Evolutionary conservation across 2,888 invertebrate genomes (phyloP).

Genomic region (Polydrusus tereticollis): DNA sequence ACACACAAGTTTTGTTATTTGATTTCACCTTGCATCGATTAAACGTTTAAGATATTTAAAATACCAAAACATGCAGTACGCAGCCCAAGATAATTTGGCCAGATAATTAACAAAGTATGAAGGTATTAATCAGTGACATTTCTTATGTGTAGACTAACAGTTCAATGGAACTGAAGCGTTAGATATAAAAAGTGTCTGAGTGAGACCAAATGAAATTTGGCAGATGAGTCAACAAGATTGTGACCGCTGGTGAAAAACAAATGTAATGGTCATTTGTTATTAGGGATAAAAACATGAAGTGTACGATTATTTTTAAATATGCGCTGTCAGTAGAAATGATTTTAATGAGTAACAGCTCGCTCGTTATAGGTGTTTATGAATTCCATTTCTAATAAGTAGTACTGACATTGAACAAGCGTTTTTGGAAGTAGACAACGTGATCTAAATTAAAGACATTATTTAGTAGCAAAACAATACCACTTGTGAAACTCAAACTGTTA

Average conservation of each 20-base stretch:
- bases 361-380: conserved; percentile 42
- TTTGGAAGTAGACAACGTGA: background rate
- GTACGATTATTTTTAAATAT: conserved; percentile 32
- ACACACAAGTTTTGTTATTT: background rate
- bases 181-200: conserved; percentile 28
- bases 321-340: conserved; percentile 48
- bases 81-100: background rate
- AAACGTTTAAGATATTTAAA: conserved; percentile 2
- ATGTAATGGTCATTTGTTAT: conserved; percentile 34
- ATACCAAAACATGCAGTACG: background rate
- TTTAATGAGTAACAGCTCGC: conserved; percentile 49
- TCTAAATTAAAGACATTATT: background rate
- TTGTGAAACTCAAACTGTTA: too few species aligned
- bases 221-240: conserved; percentile 39
- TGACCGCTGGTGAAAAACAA: conserved; percentile 27
- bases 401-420: background rate
- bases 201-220: conserved; percentile 42
- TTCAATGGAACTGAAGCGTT: conserved; percentile 46
- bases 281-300: conserved; percentile 28
- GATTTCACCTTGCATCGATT: background rate
- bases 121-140: conserved; percentile 42
- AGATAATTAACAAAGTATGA: conserved; percentile 18
- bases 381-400: background rate
- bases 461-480: too few species aligned
- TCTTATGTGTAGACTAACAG: conserved; percentile 39